Conservation (phyloP, 2,888 invertebrate genomes). For the Smittia aterrima region DNA sequence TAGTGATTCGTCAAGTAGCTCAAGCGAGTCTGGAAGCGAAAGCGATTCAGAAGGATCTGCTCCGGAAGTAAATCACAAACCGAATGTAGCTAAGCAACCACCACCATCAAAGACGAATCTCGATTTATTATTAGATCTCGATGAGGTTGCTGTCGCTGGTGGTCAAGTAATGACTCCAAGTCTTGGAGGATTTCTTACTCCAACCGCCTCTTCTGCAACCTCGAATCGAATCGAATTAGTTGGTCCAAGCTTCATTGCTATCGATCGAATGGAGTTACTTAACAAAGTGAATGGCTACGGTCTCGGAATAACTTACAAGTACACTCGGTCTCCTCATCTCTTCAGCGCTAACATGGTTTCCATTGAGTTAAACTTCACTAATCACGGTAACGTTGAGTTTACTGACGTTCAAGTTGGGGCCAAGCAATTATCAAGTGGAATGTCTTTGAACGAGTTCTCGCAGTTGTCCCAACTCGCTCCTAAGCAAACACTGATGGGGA, state of each 20-base stretch:
- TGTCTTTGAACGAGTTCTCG: conserved; percentile 73
- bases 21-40: conserved; percentile 38
- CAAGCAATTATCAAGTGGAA: conserved; percentile 66
- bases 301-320: conserved; percentile 63
- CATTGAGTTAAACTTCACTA: conserved; percentile 75
- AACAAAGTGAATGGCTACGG: conserved; percentile 72
- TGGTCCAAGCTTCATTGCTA: conserved; percentile 61
- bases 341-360: conserved; percentile 79
- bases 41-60: conserved; percentile 45
- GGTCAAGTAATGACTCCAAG: conserved; percentile 70
- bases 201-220: conserved; percentile 52
- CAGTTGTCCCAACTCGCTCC: conserved; percentile 64
- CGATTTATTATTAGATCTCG: conserved; percentile 80
- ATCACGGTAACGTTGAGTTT: conserved; percentile 65
- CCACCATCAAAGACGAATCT: conserved; percentile 61
- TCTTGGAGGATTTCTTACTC: conserved; percentile 72
- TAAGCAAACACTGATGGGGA: conserved; percentile 63
- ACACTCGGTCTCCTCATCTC: conserved; percentile 76
- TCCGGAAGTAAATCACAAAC: conserved; percentile 43
- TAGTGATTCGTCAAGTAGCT: conserved; percentile 25
- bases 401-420: conserved; percentile 63
- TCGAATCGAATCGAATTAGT: conserved; percentile 58
- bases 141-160: conserved; percentile 68
- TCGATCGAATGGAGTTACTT: conserved; percentile 63
- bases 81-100: conserved; percentile 42